A percentile compares a stretch with the other conserved stretches of the same genome.
Evolutionary conservation across 2,113 vertebrate genomes (phyloP).

Genomic region (Macrotis lagotis): DNA sequence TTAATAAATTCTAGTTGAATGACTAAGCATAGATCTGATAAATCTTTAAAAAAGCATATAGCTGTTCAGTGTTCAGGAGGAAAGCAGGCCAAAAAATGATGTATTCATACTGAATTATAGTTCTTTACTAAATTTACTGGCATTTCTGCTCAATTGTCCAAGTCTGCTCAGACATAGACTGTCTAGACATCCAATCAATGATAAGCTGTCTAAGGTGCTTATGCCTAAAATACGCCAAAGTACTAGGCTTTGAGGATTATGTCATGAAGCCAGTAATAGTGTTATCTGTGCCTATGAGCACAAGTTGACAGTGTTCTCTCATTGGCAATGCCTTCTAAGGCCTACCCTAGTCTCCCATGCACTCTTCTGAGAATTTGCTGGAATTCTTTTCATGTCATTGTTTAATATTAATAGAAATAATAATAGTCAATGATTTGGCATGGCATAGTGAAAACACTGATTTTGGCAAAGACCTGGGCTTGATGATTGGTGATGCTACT

Average conservation of each 20-base stretch:
- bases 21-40: not conserved
- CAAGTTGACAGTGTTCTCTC: no score
- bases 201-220: not conserved
- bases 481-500: not conserved
- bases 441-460: not conserved
- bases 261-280: conserved; percentile 12
- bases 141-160: not conserved
- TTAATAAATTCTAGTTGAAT: not conserved
- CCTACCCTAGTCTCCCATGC: not conserved
- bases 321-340: not conserved
- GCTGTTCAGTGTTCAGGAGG: not conserved
- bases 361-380: not conserved
- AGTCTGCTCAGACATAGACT: not conserved
- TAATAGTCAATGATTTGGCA: not conserved
- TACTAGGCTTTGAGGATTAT: not conserved
- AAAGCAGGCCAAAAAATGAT: not conserved
- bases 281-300: no score
- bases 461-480: not conserved
- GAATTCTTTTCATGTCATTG: not conserved
- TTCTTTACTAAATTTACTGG: not conserved
- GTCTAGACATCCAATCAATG: not conserved
- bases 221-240: not conserved
- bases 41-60: not conserved
- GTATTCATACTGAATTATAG: not conserved
- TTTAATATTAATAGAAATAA: conserved; percentile 46